Evolutionary conservation across 2,113 vertebrate species (phyloP), one percentile per base, ranked within the genome.

Genomic region (Phainopepla nitens): DNA sequence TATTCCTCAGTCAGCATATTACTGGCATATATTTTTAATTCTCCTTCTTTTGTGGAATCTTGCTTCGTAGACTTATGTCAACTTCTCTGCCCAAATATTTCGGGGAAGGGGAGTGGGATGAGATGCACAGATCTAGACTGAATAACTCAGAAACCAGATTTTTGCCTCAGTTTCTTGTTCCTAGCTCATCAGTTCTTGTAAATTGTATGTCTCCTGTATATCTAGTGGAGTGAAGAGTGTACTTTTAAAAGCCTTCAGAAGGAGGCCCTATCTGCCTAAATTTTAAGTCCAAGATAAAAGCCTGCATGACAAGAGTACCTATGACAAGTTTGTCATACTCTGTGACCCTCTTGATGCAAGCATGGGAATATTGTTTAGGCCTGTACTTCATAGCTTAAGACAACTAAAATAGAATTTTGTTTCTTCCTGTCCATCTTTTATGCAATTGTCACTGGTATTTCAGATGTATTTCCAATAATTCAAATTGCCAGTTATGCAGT

Each of bases 101-200:
- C 10, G 2, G 16, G 14, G 10, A 39, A 58, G 15, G 6, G 19
- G 8, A n/a, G 10, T 1, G 1, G 9, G 2, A 49, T 0, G 0
- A 24, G 13, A 13, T 75, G 3, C 28, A n/a, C 6, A 70, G 10
- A 58, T 50, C 17, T 42, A 66, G 50, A 16, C 14, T 56, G 64
- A 60, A 9, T 39, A 72, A 56, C n/a, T 73, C 27, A 54, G 39
- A 91, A 83, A 57, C 2, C 42, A 58, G 21, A 58, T 6, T 75
- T 89, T 10, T 33, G 8, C 16, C 29, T 93, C 33, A 22, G 1
- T 79, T 71, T 84, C 80, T 39, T 78, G 7, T 42, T 93, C 33
- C 35, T 44, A 41, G 39, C 23, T 71, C 39, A 73, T 50, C 27
- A 47, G 13, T 56, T 62, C 33, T 62, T 75, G 16, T 51, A 78